Evolutionary conservation across 2,888 invertebrate genomes (phyloP).

Genomic region (Trissoscelio sp.): DNA sequence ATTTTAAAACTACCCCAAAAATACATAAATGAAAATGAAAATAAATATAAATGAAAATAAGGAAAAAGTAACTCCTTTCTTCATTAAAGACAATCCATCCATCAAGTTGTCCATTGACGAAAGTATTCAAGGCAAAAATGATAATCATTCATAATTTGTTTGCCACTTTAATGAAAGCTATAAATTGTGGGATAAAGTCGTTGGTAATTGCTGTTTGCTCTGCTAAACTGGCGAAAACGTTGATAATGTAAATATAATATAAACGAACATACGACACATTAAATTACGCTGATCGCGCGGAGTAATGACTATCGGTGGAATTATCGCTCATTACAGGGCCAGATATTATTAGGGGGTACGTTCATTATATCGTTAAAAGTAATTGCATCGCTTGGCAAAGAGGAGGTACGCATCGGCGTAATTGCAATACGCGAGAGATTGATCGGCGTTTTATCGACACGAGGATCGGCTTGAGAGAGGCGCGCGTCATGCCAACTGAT

Average conservation of each 20-base stretch:
- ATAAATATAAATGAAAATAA: not conserved
- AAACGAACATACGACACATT: slow-evolving; percentile 5
- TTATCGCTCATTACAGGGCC: slow-evolving; percentile 52
- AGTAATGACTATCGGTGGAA: slow-evolving; percentile 37
- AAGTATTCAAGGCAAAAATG: not conserved
- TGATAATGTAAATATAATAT: slow-evolving; percentile 46
- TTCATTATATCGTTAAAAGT: slow-evolving; percentile 33
- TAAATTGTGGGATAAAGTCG: slow-evolving; percentile 35
- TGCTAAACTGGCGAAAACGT: slow-evolving; percentile 26
- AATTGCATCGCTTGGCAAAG: slow-evolving; percentile 27
- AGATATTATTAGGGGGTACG: slow-evolving; percentile 27
- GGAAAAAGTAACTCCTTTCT: not conserved
- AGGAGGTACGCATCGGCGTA: slow-evolving; percentile 21
- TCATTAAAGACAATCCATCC: slow-evolving; percentile 7
- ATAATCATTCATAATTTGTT: slow-evolving; percentile 48
- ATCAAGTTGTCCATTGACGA: not conserved
- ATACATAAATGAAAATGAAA: not conserved
- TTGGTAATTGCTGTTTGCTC: slow-evolving; percentile 31
- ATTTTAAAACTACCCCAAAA: not conserved
- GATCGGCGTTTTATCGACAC: slow-evolving; percentile 40
- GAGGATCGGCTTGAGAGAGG: slow-evolving; percentile 15
- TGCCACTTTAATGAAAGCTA: slow-evolving; percentile 6
- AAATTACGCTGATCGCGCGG: slow-evolving; percentile 33
- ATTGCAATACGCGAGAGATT: slow-evolving; percentile 36
- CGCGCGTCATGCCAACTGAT: slow-evolving; percentile 3